phyloP scores from a whole-genome alignment of 2,797 vertebrate genomes.

The Leucoraja ocellata region DNA sequence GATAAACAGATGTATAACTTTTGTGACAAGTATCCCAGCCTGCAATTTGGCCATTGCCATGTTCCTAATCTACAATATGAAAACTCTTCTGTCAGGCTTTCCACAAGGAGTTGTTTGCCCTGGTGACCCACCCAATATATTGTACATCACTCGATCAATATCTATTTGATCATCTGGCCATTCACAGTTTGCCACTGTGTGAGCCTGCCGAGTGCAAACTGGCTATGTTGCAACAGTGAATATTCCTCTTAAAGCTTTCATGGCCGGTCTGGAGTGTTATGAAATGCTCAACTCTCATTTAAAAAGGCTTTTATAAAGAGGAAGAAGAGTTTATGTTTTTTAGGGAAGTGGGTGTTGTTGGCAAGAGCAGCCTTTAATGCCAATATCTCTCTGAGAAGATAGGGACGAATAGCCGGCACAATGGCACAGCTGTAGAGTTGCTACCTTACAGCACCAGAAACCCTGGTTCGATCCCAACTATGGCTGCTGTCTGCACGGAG shows the following conservation, averaged over 20 bases:
- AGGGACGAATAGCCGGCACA: too few species aligned
- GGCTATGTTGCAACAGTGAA: background rate
- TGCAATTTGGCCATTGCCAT: too few species aligned
- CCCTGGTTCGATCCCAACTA: too few species aligned
- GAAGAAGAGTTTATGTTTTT: background rate
- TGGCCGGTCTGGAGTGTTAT: background rate
- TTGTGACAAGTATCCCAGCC: too few species aligned
- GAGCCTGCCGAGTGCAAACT: background rate
- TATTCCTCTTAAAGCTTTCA: background rate
- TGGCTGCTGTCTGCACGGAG: too few species aligned
- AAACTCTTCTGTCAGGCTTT: background rate
- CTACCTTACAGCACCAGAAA: too few species aligned
- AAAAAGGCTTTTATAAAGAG: background rate
- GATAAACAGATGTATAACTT: too few species aligned
- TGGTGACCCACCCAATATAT: background rate
- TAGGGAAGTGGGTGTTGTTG: background rate
- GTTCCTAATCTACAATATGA: too few species aligned
- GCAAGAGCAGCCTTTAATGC: background rate
- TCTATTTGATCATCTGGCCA: background rate
- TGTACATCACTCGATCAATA: background rate
- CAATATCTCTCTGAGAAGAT: background rate
- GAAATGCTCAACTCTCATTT: background rate
- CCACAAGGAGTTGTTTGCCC: background rate
- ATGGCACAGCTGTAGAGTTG: too few species aligned
- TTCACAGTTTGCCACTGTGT: background rate